phyloP scores from a whole-genome alignment of 2,888 invertebrate species.

The Meta bourneti region DNA sequence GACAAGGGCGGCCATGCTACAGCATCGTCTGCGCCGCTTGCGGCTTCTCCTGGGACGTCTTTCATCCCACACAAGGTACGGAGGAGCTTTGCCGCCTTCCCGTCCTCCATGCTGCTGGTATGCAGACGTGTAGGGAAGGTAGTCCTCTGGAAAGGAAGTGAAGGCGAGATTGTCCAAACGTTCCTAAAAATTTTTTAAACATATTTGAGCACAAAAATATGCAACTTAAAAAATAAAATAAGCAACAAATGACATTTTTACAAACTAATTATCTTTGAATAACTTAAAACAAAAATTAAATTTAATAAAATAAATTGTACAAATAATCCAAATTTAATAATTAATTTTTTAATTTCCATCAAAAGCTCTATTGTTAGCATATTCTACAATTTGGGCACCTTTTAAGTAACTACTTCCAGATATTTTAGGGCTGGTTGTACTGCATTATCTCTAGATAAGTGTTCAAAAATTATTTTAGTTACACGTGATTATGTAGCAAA shows the following conservation, averaged over 20 bases:
- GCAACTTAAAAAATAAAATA: background rate
- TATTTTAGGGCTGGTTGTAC: no score
- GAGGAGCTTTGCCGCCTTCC: constrained; percentile 39
- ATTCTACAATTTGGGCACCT: no score
- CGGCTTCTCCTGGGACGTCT: background rate
- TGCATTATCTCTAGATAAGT: no score
- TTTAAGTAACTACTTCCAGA: no score
- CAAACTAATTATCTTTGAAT: background rate
- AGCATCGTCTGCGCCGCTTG: constrained; percentile 13
- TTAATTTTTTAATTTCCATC: background rate
- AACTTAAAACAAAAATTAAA: background rate
- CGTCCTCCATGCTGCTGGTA: constrained; percentile 37
- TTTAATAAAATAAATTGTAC: background rate
- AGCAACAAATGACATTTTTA: background rate
- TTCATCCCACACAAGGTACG: constrained; percentile 72
- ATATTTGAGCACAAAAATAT: background rate
- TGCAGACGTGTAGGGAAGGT: constrained; percentile 76
- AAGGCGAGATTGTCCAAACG: constrained; percentile 77
- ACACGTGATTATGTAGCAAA: no score
- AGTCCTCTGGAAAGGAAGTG: constrained; percentile 77
- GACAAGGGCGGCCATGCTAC: constrained; percentile 49
- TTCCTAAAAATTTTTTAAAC: constrained; percentile 30
- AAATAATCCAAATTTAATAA: background rate
- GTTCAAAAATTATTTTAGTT: no score
- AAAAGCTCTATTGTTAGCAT: background rate